phyloP scores from a whole-genome alignment of 2,797 vertebrate genomes.

The Vultur gryphus region DNA sequence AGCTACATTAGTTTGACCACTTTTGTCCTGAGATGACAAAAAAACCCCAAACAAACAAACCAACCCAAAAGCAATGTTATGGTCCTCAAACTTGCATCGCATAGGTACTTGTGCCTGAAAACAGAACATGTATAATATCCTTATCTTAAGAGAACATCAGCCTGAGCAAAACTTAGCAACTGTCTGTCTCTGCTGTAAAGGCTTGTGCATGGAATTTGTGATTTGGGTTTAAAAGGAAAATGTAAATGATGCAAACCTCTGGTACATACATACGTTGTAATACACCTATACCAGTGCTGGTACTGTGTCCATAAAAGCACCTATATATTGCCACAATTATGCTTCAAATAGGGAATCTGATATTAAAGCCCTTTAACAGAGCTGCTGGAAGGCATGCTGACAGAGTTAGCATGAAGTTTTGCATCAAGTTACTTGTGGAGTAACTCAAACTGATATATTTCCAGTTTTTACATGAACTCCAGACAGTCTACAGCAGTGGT shows the following conservation, averaged over 20 bases:
- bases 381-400: neutral
- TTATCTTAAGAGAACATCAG: neutral
- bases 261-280: neutral
- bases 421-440: neutral
- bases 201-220: neutral
- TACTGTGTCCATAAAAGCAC: neutral
- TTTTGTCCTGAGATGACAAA: neutral
- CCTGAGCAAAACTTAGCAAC: neutral
- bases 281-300: neutral
- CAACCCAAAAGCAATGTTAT: fast-evolving
- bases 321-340: neutral
- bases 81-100: neutral
- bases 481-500: neutral
- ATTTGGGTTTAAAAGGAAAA: neutral
- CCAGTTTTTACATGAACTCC: neutral
- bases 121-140: neutral
- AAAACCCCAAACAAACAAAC: neutral
- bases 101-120: neutral
- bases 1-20: neutral
- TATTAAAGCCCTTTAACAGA: neutral
- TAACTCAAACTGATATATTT: neutral
- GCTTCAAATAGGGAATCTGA: neutral
- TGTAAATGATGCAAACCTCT: neutral
- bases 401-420: neutral
- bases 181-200: neutral